phyloP scores from a whole-genome alignment of 2,113 vertebrate genomes.

The Chlorodrepanis virens region DNA sequence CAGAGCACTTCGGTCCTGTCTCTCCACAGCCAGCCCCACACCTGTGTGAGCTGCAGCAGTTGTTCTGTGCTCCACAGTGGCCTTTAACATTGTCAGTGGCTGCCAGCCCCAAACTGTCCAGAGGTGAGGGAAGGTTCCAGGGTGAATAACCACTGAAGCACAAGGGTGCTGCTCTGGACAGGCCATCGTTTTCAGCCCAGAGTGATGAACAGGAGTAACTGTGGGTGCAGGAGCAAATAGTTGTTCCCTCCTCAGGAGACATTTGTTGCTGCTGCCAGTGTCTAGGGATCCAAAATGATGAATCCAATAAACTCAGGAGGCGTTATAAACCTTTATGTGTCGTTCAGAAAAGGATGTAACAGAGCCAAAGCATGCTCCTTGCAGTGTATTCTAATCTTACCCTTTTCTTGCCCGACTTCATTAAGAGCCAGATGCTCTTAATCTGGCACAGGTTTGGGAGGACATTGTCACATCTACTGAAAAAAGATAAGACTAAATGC shows the following conservation, averaged over 20 bases:
- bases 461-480: background rate
- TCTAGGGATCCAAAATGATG: background rate
- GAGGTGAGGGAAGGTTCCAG: background rate
- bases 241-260: background rate
- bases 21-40: background rate
- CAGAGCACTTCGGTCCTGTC: background rate
- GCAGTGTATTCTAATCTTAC: background rate
- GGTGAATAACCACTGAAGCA: background rate
- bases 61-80: background rate
- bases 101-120: background rate
- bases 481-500: background rate
- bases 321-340: background rate
- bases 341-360: background rate
- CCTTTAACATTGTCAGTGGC: background rate
- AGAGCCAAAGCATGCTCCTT: background rate
- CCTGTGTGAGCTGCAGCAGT: background rate
- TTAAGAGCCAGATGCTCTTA: background rate
- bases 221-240: background rate
- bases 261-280: background rate
- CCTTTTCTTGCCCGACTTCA: background rate
- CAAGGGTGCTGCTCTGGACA: background rate
- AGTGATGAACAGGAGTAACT: background rate
- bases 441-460: background rate
- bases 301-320: background rate
- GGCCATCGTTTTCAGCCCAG: background rate